Base-by-base conservation (phyloP, 2,797 vertebrate species). In the Enteromius thamalakanensis region DNA sequence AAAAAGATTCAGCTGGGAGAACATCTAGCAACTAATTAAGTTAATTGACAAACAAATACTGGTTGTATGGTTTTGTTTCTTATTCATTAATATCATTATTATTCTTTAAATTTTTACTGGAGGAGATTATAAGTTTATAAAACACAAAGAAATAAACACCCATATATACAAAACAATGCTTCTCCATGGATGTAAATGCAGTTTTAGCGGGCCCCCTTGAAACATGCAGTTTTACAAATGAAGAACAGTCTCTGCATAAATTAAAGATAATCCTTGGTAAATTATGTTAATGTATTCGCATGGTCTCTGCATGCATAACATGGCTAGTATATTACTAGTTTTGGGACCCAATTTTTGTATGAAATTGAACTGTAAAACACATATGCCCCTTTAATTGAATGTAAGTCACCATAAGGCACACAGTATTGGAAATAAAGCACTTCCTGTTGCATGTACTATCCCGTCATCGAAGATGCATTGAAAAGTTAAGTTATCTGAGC, bases 271-370 rank as follows among this genome's bases (percentile, higher is more conserved):
- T 94, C 93, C 92, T 87, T 87, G 89, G 89, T 90, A 94, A 94
- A 93, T 93, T 94, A 94, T 94, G 93, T 91, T 91, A 93, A 94
- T 95, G 53, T 93, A 95, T 94, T 93, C 94, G 62, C 89, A 86
- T 79, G 80, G 87, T 68, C 82, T 86, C 78, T 72, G 84, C 62
- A 85, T 85, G 87, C 88, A 87, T 90, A 86, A 89, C 83, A 67
- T 87, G 85, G 81, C 83, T 89, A 90, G 87, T 60, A 71, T 84
- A 88, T 92, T 91, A 82, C 86, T 91, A 90, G 87, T 90, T 87
- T 84, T 79, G 37, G 37, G 49, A 42, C 11, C 58, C 6, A 69
- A 79, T 34, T 85, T 74, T 53, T 84, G 15, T 45, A 74, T 55
- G 3, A 23, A 82, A 51, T 40, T 55, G 29, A 47, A 58, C 62